Evolutionary conservation across 2,113 vertebrate species (phyloP).

Genomic region (Ophthalmolycus amberensis): DNA sequence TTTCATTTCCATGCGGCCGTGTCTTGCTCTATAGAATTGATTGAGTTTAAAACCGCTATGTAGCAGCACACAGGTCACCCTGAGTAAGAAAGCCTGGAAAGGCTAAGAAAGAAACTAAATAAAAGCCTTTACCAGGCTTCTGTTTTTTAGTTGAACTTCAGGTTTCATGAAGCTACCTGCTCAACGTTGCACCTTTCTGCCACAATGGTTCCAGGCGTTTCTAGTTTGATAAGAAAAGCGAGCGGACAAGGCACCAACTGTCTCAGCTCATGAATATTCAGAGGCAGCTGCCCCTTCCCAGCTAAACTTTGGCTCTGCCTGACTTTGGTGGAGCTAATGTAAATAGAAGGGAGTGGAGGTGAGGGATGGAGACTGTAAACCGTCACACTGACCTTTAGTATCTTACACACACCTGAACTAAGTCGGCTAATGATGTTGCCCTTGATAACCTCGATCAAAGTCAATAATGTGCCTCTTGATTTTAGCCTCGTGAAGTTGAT

Average conservation of each 20-base stretch:
- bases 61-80: conserved; percentile 17
- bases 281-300: conserved; percentile 71
- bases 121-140: background rate
- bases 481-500: conserved; percentile 23
- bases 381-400: conserved; percentile 10
- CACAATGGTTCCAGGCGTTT: conserved; percentile 65
- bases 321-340: conserved; percentile 37
- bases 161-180: background rate
- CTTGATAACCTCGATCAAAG: conserved; percentile 41
- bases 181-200: conserved; percentile 23
- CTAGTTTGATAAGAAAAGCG: conserved; percentile 69
- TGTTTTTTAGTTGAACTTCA: conserved; percentile 1
- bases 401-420: conserved; percentile 19
- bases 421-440: background rate
- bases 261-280: conserved; percentile 80
- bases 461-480: conserved; percentile 11
- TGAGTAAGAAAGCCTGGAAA: background rate
- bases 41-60: conserved; percentile 24
- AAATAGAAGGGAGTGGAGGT: conserved; percentile 37
- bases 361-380: conserved; percentile 12
- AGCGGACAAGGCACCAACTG: conserved; percentile 76
- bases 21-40: conserved; percentile 24
- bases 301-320: conserved; percentile 38
- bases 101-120: background rate
- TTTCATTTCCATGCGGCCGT: conserved; percentile 46